Percentiles rank a stretch among this genome's conserved stretches.
These are phyloP conservation scores for Coccyzus lansbergi DNA, from an alignment of 2,797 vertebrate species.

Conservation along the genomic window DNA sequence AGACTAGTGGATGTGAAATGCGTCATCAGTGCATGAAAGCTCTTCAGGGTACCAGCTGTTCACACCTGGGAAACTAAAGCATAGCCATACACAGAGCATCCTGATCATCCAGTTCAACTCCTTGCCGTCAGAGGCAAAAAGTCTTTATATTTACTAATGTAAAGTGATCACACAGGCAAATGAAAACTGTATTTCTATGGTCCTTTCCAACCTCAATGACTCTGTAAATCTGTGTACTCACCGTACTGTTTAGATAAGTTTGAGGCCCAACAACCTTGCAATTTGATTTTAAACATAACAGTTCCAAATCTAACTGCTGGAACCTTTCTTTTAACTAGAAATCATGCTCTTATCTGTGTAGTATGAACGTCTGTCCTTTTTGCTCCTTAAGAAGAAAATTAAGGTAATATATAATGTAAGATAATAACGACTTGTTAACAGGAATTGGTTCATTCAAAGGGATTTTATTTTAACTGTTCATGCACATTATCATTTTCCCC, in stretches of 20 bases:
- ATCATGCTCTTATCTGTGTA: constrained; percentile 10
- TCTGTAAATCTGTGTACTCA: background rate
- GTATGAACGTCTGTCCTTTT: constrained; percentile 34
- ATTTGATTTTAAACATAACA: constrained; percentile 48
- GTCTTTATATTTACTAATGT: background rate
- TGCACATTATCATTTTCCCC: background rate
- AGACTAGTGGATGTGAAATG: background rate
- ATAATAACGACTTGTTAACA: constrained; percentile 26
- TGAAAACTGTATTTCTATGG: background rate
- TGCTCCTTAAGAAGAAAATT: constrained; percentile 44
- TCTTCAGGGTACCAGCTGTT: background rate
- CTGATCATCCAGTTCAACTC: background rate
- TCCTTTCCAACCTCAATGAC: background rate
- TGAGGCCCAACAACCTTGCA: background rate
- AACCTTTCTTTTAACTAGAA: constrained; percentile 45
- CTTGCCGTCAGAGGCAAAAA: background rate
- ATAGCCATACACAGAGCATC: background rate
- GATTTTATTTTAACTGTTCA: constrained; percentile 30
- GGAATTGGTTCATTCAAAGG: background rate
- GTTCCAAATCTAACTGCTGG: constrained; percentile 7
- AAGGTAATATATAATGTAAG: constrained; percentile 34
- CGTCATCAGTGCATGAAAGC: background rate
- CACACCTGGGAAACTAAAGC: background rate
- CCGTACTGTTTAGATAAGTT: constrained; percentile 21
- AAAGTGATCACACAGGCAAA: background rate